Base-by-base conservation (phyloP, 2,113 vertebrate genomes). In the Aptenodytes forsteri region DNA sequence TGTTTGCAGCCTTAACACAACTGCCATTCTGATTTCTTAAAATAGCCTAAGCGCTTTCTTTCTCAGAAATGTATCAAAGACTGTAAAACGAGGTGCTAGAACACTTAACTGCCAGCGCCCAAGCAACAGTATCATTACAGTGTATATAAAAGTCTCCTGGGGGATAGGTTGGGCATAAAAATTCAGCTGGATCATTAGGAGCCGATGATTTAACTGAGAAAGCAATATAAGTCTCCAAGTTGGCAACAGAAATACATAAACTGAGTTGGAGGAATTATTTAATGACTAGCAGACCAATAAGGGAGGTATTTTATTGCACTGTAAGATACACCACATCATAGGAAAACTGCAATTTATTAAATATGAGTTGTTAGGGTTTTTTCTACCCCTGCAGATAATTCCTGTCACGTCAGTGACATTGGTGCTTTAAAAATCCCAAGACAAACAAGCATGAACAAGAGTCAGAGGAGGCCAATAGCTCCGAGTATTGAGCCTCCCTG, bases 141-240 rank as follows among this genome's bases (percentile, higher is more conserved):
- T 25, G 11, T 80, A 70, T 91, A 93, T 93, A 95, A 94, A 97
- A 93, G 87, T 91, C 91, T 95, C 93, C 78, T 80, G 87, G 36
- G 90, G 91, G 29, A 96, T 56, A 88, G 89, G 62, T 7, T 90
- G 82, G 71, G 89, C 95, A 96, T 97, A 95, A 97, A 97, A 97
- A 96, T 94, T 95, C 96, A 94, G 78, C 54, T 94, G 84, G 81
- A 96, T 96, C 95, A 97, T 97, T 97, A 97, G 89, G 81, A 94
- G 84, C 26, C 2, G 10, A 95, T 96, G 93, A 97, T 97, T 97
- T 96, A 95, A 96, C 81, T 61, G 75, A 96, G 84, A 95, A 95
- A 95, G 87, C 78, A 95, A 76, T 96, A 59, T 94, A 94, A 97
- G 87, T 91, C 94, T 91, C 86, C 66, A 69, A 93, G 89, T 34